A percentile compares a stretch with the other conserved stretches of the same genome.
Conservation (phyloP, 2,888 invertebrate species). For the Drosophila mulleri region DNA sequence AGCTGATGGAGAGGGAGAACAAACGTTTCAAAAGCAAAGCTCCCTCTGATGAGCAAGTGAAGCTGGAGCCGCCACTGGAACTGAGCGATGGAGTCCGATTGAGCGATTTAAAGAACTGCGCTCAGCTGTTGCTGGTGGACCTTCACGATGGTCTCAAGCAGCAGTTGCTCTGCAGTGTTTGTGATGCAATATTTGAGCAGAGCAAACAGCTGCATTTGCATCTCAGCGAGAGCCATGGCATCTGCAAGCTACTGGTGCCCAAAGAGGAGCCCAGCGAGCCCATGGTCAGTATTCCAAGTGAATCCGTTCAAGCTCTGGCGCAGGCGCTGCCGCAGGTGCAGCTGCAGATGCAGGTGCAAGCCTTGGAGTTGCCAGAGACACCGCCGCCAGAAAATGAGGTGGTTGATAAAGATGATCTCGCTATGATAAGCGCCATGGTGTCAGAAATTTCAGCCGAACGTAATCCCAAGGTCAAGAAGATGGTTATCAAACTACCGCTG, state of each 20-base stretch:
- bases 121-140: constrained; percentile 70
- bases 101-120: constrained; percentile 72
- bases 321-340: constrained; percentile 48
- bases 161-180: constrained; percentile 69
- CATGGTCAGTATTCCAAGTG: constrained; percentile 59
- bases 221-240: constrained; percentile 73
- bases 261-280: constrained; percentile 55
- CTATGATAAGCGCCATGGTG: constrained; percentile 62
- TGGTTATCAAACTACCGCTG: constrained; percentile 66
- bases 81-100: constrained; percentile 30
- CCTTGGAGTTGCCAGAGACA: constrained; percentile 67
- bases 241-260: constrained; percentile 63
- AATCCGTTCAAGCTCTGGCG: constrained; percentile 2
- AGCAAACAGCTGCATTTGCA: constrained; percentile 73
- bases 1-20: constrained; percentile 35
- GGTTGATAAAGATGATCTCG: constrained; percentile 62
- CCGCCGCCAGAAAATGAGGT: constrained; percentile 72
- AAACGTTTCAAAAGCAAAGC: constrained; percentile 29
- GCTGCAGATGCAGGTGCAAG: constrained; percentile 49
- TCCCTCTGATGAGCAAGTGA: constrained; percentile 24
- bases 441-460: constrained; percentile 57
- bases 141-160: constrained; percentile 41
- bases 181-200: constrained; percentile 73
- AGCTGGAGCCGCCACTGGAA: constrained; percentile 46
- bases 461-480: constrained; percentile 57